Conservation (phyloP, 2,797 vertebrate species). For the Gymnothorax javanicus region DNA sequence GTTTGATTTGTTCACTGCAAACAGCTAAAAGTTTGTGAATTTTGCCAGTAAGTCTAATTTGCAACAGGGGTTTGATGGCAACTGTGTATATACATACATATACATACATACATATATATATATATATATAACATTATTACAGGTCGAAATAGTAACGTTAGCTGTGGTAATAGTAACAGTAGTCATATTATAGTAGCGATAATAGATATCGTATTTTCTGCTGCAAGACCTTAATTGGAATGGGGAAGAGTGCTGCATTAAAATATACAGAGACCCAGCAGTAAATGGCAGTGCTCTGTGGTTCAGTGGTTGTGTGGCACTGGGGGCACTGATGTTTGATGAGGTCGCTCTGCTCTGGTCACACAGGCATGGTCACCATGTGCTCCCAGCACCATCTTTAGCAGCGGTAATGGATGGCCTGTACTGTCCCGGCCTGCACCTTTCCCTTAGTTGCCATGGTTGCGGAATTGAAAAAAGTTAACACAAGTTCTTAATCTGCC, state of each 20-base stretch:
- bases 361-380: not conserved
- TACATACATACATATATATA: too few species aligned
- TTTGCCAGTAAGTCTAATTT: too few species aligned
- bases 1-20: too few species aligned
- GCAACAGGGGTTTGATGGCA: too few species aligned
- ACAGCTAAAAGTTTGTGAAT: too few species aligned
- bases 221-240: not conserved
- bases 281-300: not conserved
- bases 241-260: not conserved
- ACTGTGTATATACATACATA: too few species aligned
- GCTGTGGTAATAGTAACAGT: not conserved
- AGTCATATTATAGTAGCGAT: not conserved
- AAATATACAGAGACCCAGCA: not conserved
- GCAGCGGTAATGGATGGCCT: not conserved
- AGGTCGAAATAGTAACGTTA: too few species aligned
- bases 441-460: constrained; percentile 36
- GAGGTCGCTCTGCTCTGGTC: not conserved
- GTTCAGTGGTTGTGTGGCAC: not conserved
- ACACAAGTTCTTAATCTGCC: not conserved
- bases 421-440: not conserved
- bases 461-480: constrained; percentile 24
- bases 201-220: not conserved
- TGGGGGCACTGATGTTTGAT: not conserved
- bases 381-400: not conserved
- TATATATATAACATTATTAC: too few species aligned